Conservation (phyloP, 2,113 vertebrate species). For the Andinoacara biseriatus region DNA sequence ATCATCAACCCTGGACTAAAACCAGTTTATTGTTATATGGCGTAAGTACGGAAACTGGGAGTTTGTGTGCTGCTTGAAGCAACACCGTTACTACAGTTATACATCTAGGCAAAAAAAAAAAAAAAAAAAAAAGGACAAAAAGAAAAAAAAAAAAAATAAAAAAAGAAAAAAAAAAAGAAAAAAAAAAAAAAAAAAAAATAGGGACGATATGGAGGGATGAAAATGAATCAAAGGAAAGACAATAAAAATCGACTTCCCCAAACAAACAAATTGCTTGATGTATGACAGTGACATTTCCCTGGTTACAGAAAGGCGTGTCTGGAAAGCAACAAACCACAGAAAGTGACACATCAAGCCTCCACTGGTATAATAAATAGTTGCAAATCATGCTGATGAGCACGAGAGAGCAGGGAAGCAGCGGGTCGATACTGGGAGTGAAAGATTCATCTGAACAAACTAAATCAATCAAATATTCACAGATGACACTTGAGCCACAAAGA, state of each 20-base stretch:
- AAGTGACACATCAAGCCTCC: constrained; percentile 53
- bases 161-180: background rate
- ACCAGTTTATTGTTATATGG: background rate
- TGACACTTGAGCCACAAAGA: constrained; percentile 38
- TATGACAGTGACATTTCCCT: constrained; percentile 70
- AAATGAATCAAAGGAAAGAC: constrained; percentile 57
- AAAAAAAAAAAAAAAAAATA: background rate
- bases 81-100: background rate
- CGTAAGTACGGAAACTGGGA: background rate
- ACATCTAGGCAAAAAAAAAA: background rate
- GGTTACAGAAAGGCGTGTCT: constrained; percentile 63
- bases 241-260: constrained; percentile 65
- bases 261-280: constrained; percentile 70
- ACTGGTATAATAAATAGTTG: constrained; percentile 59
- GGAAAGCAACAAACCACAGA: constrained; percentile 65
- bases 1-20: background rate
- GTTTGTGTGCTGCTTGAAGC: background rate
- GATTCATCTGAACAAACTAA: constrained; percentile 58
- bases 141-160: background rate
- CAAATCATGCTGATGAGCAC: constrained; percentile 63
- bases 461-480: constrained; percentile 67
- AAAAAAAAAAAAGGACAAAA: no score
- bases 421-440: constrained; percentile 48
- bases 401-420: constrained; percentile 43
- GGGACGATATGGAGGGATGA: constrained; percentile 27